Percentiles rank a stretch among this genome's conserved stretches.
Conservation (phyloP, 2,113 vertebrate species). For the Grantiella picta region DNA sequence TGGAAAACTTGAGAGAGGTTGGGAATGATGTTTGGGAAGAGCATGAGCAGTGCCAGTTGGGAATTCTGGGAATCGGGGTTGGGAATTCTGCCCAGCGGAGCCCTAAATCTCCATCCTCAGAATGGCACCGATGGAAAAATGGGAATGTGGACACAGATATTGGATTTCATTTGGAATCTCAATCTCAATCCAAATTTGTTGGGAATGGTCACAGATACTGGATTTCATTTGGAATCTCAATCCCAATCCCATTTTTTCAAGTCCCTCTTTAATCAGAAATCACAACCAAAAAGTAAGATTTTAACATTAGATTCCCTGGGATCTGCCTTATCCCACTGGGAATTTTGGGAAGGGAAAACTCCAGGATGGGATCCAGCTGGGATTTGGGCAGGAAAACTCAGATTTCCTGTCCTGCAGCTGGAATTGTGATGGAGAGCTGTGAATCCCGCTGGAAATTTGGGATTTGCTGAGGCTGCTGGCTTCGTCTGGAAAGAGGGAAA, state of each 20-base stretch:
- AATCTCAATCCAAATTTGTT: not conserved
- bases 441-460: not conserved
- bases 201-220: too few relatives aligned
- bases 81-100: not conserved
- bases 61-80: not conserved
- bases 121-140: rapidly evolving
- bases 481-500: not conserved
- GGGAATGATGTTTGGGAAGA: not conserved
- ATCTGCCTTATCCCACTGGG: not conserved
- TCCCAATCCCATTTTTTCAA: not conserved
- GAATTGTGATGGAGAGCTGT: not conserved
- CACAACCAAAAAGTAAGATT: not conserved
- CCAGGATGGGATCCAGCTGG: not conserved
- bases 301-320: not conserved
- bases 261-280: not conserved
- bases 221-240: too few relatives aligned
- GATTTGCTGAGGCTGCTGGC: not conserved
- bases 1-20: not conserved
- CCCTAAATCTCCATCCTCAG: not conserved
- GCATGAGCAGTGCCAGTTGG: rapidly evolving
- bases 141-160: not conserved
- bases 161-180: not conserved
- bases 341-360: not conserved
- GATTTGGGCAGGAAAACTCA: not conserved
- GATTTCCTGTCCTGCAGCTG: not conserved